These are phyloP conservation scores for Galeopterus variegatus DNA, from an alignment of 2,113 vertebrate genomes.

Conservation along the genomic window DNA sequence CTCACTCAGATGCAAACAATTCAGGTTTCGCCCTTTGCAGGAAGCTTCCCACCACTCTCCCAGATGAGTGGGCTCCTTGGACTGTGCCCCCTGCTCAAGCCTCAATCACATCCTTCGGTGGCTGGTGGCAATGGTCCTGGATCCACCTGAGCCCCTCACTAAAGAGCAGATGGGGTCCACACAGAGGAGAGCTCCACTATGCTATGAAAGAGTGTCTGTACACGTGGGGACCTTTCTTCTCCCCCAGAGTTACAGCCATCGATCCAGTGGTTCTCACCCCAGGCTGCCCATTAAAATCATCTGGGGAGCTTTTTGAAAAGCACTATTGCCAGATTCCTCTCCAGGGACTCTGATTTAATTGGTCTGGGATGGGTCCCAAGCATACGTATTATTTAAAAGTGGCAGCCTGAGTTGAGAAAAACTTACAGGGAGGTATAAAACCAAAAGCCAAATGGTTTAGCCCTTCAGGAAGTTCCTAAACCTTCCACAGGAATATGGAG, in stretches of 20 bases:
- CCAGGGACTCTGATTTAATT: not conserved
- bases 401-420: not conserved
- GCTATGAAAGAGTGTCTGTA: not conserved
- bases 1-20: not conserved
- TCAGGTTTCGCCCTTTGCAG: not conserved
- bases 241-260: not conserved
- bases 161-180: accelerated
- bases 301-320: constrained; percentile 1
- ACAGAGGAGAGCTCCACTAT: accelerated
- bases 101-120: not conserved
- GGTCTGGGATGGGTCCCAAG: not conserved
- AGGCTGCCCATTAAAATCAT: not conserved
- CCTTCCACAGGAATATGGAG: not conserved
- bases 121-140: too few relatives aligned
- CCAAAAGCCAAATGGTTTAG: not conserved
- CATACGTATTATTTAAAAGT: not conserved
- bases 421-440: not conserved
- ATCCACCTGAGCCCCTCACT: not conserved
- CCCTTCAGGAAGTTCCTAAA: not conserved
- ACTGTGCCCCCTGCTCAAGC: accelerated
- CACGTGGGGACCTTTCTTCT: not conserved
- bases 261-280: not conserved
- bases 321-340: not conserved
- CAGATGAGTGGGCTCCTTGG: not conserved
- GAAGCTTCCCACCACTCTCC: not conserved